phyloP scores from a whole-genome alignment of 2,888 invertebrate genomes.

The Aleiodes testaceus region DNA sequence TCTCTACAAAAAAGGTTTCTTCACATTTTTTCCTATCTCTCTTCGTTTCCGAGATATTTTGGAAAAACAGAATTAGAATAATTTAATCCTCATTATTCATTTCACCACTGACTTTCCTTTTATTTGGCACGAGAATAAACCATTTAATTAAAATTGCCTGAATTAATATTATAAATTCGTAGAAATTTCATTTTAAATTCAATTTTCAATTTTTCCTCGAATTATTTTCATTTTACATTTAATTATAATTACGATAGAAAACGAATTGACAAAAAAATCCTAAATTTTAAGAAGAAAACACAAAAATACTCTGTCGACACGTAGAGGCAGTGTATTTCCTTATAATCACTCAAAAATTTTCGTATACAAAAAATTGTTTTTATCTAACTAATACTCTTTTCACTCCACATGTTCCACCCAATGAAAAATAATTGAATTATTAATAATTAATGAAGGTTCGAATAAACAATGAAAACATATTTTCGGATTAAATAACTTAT shows the following conservation, averaged over 20 bases:
- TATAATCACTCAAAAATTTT: too few species aligned
- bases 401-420: conserved; percentile 1
- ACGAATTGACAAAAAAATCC: too few species aligned
- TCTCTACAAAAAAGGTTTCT: too few species aligned
- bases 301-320: conserved; percentile 9
- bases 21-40: too few species aligned
- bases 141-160: neutral
- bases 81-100: too few species aligned
- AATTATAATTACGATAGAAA: too few species aligned
- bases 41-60: too few species aligned
- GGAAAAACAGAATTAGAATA: too few species aligned
- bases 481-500: conserved; percentile 43
- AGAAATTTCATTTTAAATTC: too few species aligned
- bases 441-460: conserved; percentile 10
- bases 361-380: conserved; percentile 3
- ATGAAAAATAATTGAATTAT: neutral
- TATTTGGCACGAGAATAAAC: conserved; percentile 30
- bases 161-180: neutral
- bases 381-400: conserved; percentile 1
- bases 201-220: too few species aligned
- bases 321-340: conserved; percentile 9
- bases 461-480: conserved; percentile 35
- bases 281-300: too few species aligned
- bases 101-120: neutral
- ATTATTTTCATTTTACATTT: neutral